Conservation (phyloP, 2,797 vertebrate species). For the Halcyon leucocephala region DNA sequence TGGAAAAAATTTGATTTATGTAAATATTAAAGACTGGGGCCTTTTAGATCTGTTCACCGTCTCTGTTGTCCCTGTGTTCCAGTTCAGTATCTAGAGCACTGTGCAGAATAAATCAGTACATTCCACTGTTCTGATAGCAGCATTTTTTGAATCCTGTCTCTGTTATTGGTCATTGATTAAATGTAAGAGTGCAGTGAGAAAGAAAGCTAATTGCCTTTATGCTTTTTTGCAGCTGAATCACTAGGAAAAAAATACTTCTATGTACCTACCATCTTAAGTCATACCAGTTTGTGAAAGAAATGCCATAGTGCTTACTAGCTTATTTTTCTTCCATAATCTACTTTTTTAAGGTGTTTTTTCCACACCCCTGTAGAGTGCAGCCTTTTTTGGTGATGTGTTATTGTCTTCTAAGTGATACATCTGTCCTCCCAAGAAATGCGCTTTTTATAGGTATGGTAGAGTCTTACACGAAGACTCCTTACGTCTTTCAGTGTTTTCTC, state of each 20-base stretch:
- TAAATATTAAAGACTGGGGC: accelerated
- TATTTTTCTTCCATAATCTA: neutral
- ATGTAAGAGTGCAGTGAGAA: neutral
- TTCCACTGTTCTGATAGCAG: neutral
- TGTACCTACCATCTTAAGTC: neutral
- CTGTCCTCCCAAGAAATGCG: neutral
- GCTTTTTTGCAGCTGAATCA: neutral
- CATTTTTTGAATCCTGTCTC: neutral
- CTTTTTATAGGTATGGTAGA: neutral
- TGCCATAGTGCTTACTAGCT: neutral
- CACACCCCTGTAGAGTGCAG: neutral
- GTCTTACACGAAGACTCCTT: neutral
- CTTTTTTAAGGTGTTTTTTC: neutral
- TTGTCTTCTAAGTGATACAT: neutral
- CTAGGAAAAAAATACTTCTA: neutral
- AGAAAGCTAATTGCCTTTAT: neutral
- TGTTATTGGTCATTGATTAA: neutral
- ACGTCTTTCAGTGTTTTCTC: neutral
- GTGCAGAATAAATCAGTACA: neutral
- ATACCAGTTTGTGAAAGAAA: neutral
- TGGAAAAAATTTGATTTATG: neutral
- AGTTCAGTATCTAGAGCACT: neutral
- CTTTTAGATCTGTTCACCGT: neutral
- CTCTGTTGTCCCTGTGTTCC: neutral
- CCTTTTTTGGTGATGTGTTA: neutral